Evolutionary conservation across 2,113 vertebrate genomes (phyloP), one percentile per base, ranked within the genome.

Genomic region (Morone saxatilis): DNA sequence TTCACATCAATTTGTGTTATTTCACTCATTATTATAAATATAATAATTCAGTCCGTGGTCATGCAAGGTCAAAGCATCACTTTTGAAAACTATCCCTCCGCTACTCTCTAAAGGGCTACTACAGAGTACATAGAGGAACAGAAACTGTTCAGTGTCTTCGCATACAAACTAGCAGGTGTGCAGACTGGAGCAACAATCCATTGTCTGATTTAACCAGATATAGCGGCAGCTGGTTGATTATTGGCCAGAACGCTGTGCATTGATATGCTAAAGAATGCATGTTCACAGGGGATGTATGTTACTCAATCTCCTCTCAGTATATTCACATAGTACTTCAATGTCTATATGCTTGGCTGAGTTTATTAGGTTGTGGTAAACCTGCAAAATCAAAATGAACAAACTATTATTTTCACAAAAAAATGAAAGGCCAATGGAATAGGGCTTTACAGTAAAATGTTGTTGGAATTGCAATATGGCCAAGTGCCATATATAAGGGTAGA

Each of bases 261-360:
- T 86, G 62, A 78, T 63, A 86, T 86, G 78, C 78, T 81, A 81
- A 76, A 67, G 56, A 48, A 0, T 12, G 63, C 50, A 4, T 4
- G 10, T 63, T 54, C 38, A 11, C 57, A 57, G 25, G 31, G 56
- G 20, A 60, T 40, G 40, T 25, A 16, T 57, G 69, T 40, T 57
- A 53, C 61, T 53, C 53, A 40, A 14, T 25, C 51, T 54, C 20
- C 16, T 60, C 38, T 62, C 43, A 6, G 17, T 19, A 7, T 10
- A 19, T 19, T 13, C 14, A 20, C 7, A 36, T 51, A 10, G 16
- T 19, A 45, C 22, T 59, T 9, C 8, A 59, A 31, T 6, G 8
- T 50, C 6, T 50, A 8, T 36, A 0, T 25, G 3, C 16, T 5
- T 20, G 9, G 41, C 8, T 31, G n/a, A 22, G 2, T 38, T 53